phyloP scores from a whole-genome alignment of 2,797 vertebrate species.

The Hippopotamyrus pictus region DNA sequence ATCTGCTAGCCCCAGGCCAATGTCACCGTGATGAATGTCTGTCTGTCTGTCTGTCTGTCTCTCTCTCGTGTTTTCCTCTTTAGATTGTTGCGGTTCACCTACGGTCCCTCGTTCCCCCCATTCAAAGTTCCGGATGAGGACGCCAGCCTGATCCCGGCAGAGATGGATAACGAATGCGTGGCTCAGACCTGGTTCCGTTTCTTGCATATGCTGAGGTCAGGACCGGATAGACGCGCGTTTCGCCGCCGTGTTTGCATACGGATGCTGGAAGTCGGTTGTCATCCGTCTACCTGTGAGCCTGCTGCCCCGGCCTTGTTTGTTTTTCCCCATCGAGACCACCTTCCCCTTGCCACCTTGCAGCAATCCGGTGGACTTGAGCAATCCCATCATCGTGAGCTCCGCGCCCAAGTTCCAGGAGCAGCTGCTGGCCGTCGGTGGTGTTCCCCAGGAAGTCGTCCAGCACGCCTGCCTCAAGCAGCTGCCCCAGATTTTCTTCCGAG shows the following conservation, averaged over 20 bases:
- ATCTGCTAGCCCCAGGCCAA: not conserved
- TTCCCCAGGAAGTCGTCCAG: slow-evolving; percentile 85
- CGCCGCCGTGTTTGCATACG: not conserved
- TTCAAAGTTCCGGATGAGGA: slow-evolving; percentile 87
- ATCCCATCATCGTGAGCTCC: slow-evolving; percentile 87
- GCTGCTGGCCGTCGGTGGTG: slow-evolving; percentile 81
- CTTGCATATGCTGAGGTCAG: slow-evolving; percentile 86
- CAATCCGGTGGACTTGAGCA: slow-evolving; percentile 87
- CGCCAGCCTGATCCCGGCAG: slow-evolving; percentile 74
- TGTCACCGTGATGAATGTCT: not conserved
- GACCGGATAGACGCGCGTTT: not conserved
- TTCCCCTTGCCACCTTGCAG: slow-evolving; percentile 47
- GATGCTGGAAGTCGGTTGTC: not conserved
- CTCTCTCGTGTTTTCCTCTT: not conserved
- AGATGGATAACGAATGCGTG: slow-evolving; percentile 81
- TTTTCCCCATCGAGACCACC: not conserved
- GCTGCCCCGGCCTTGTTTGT: not conserved
- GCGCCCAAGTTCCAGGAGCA: slow-evolving; percentile 84
- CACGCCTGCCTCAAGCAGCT: slow-evolving; percentile 87
- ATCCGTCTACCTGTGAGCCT: not conserved
- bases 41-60: not conserved
- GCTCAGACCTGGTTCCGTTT: slow-evolving; percentile 90
- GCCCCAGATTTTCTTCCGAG: slow-evolving; percentile 85
- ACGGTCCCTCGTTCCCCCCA: slow-evolving; percentile 78
- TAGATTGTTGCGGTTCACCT: slow-evolving; percentile 78